These are phyloP conservation scores for Brachionus sp. DNA, from an alignment of 1,140 invertebrate genomes.

Conservation along the genomic window DNA sequence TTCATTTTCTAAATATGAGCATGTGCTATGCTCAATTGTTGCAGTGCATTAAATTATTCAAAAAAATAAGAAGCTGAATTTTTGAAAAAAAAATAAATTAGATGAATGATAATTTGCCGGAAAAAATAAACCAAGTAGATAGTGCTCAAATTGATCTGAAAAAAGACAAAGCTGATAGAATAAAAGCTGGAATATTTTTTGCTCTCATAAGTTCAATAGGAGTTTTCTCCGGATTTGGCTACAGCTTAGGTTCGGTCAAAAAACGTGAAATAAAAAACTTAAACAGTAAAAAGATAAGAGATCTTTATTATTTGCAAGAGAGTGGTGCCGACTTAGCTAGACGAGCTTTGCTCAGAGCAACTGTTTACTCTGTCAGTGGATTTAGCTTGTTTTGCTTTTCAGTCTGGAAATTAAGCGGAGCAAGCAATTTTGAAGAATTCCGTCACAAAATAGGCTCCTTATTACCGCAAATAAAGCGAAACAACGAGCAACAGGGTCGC, in stretches of 20 bases:
- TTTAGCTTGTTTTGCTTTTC: constrained; percentile 19
- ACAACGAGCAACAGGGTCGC: constrained; percentile 31
- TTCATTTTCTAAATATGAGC: background rate
- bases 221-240: constrained; percentile 27
- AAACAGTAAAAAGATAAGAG: background rate
- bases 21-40: background rate
- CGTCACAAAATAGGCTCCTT: constrained; percentile 18
- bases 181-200: constrained; percentile 43
- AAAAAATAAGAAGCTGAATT: background rate
- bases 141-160: background rate
- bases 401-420: constrained; percentile 37
- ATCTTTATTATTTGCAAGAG: constrained; percentile 21
- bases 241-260: background rate
- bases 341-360: constrained; percentile 34
- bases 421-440: constrained; percentile 44
- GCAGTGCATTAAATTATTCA: background rate
- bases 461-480: constrained; percentile 5
- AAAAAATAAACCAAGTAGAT: background rate
- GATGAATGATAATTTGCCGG: constrained; percentile 8
- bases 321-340: constrained; percentile 15
- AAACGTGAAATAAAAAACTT: constrained; percentile 27
- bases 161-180: constrained; percentile 40
- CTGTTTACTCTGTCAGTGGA: constrained; percentile 19
- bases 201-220: constrained; percentile 6
- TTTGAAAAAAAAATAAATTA: background rate